These are phyloP conservation scores for Naja naja DNA, from an alignment of 2,113 vertebrate species.

Conservation along the genomic window DNA sequence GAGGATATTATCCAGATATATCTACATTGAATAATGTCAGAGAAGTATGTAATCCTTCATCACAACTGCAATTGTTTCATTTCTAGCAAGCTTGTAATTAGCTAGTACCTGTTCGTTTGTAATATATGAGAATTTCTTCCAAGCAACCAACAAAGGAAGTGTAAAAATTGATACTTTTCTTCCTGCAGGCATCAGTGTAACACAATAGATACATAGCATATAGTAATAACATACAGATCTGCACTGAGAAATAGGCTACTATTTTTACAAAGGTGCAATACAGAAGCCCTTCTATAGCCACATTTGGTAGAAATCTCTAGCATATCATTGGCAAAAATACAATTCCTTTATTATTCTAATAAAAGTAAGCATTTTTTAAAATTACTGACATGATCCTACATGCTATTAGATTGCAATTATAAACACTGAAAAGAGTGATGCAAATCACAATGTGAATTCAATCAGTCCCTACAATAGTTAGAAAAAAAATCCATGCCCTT, in stretches of 20 bases:
- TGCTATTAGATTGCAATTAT: background rate
- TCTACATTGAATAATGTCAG: background rate
- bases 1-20: background rate
- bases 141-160: background rate
- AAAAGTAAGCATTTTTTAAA: background rate
- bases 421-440: background rate
- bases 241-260: background rate
- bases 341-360: background rate
- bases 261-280: background rate
- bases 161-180: background rate
- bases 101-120: background rate
- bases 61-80: background rate
- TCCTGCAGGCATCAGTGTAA: background rate
- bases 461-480: background rate
- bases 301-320: background rate
- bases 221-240: background rate
- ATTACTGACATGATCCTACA: background rate
- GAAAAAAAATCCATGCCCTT: background rate
- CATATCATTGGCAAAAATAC: background rate
- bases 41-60: background rate
- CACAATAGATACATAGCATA: background rate
- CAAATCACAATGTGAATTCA: background rate
- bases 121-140: background rate
- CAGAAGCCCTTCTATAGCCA: background rate
- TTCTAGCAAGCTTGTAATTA: background rate